Evolutionary conservation across 2,113 vertebrate genomes (phyloP), one percentile per base, ranked within the genome.

Genomic region (Sigmodon hispidus): DNA sequence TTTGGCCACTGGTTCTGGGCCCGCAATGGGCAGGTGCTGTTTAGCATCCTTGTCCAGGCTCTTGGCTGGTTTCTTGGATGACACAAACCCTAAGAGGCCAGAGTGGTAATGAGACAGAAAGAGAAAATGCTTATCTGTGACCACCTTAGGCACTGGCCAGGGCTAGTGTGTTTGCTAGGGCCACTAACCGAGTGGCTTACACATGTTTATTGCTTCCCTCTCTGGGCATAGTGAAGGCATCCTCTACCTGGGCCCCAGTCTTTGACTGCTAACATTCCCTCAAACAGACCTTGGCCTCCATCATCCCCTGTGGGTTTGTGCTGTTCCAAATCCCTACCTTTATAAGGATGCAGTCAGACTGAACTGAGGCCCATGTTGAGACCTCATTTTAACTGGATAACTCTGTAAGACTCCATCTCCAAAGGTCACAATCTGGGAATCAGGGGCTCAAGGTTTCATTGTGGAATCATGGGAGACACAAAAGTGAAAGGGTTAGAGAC

Each of bases 171-270:
- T 84, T 61, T 63, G 40, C 29, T 77, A 1, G 16, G 31, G 29
- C 50, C 29, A 50, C 75, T 52, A 52, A 10, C 9, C 21, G 17
- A 12, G 50, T 55, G 50, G 31, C 50, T 52, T 55, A 79, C 9
- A 36, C 31, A 10, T 34, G 31, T 52, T 17, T 34, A 9, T 34
- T 34, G 29, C 45, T 50, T 52, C 1, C 1, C 45, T 0, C 13
- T 52, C 34, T 11, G 0, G 7, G 24, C 70, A 50, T 63, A 31
- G 5, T n/a, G 45, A 13, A 15, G 40, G 43, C 83, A 17, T 40
- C 3, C 4, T 48, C 1, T 0, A 2, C 52, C 36, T 13, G 0
- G 10, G 15, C 89, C 45, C 0, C 9, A 57, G 67, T 1, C 0
- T 34, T 48, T 0, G 6, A 3, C 10, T 12, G 43, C 67, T 43